Conservation (phyloP, 2,113 vertebrate genomes). For the Megaceryle torquata region DNA sequence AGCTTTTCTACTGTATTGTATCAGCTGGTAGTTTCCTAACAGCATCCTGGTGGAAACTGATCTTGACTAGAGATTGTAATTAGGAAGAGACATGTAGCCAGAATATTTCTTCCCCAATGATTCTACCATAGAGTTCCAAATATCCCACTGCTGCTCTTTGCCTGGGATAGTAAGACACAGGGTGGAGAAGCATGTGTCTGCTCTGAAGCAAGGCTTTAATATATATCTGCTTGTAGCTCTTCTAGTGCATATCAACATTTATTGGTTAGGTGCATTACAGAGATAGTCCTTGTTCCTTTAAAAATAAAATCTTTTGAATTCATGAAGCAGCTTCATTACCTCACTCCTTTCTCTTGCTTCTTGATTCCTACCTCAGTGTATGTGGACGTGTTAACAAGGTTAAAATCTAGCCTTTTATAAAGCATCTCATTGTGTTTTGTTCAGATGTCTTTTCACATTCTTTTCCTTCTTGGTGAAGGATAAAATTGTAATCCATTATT, state of each 20-base stretch:
- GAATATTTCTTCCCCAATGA: background rate
- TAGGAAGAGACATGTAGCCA: background rate
- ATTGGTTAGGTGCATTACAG: background rate
- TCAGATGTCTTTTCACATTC: background rate
- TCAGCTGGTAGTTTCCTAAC: background rate
- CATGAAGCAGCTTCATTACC: background rate
- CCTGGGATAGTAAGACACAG: background rate
- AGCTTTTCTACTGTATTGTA: background rate
- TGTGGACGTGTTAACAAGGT: background rate
- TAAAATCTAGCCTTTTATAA: background rate
- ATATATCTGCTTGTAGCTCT: background rate
- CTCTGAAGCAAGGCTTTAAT: background rate
- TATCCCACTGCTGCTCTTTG: background rate
- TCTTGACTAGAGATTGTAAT: background rate
- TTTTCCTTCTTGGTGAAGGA: background rate
- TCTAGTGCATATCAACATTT: background rate
- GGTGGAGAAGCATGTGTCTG: background rate
- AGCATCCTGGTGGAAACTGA: background rate
- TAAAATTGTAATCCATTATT: background rate
- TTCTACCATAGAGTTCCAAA: background rate
- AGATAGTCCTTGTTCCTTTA: background rate
- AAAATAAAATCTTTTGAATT: background rate
- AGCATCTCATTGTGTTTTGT: background rate
- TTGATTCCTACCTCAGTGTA: background rate
- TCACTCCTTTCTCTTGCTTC: background rate